These are phyloP conservation scores for Neolamprologus hecqui DNA, from an alignment of 2,113 vertebrate species.

Conservation along the genomic window DNA sequence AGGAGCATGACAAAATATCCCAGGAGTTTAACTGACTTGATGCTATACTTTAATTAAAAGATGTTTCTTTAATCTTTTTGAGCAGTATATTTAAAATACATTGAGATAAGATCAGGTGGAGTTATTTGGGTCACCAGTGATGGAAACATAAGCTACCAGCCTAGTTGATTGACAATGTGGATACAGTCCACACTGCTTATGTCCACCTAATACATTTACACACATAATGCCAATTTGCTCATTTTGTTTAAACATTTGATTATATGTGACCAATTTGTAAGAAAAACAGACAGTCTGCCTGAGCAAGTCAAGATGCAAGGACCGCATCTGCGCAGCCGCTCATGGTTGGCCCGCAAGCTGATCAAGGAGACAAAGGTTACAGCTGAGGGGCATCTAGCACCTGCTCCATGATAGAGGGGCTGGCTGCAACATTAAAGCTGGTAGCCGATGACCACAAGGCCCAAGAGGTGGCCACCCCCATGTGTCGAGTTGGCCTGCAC, in stretches of 20 bases:
- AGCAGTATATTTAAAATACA: background rate
- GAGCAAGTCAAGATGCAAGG: background rate
- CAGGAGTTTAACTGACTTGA: background rate
- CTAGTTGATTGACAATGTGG: background rate
- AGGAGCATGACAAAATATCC: background rate
- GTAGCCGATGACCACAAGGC: background rate
- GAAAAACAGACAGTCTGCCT: background rate
- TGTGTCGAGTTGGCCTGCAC: background rate
- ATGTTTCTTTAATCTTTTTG: background rate
- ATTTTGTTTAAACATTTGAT: background rate
- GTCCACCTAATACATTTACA: background rate
- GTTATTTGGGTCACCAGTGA: background rate
- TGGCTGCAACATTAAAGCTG: background rate
- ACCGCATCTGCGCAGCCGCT: background rate
- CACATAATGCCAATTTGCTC: background rate
- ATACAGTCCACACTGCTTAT: background rate
- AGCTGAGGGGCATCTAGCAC: background rate
- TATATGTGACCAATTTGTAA: background rate
- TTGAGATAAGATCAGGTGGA: background rate
- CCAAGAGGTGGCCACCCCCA: background rate
- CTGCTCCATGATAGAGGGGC: background rate
- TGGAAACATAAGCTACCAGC: background rate
- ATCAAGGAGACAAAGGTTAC: background rate
- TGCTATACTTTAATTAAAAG: background rate
- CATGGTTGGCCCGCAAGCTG: background rate